phyloP scores from a whole-genome alignment of 2,113 vertebrate species.

The Dasypus novemcinctus region DNA sequence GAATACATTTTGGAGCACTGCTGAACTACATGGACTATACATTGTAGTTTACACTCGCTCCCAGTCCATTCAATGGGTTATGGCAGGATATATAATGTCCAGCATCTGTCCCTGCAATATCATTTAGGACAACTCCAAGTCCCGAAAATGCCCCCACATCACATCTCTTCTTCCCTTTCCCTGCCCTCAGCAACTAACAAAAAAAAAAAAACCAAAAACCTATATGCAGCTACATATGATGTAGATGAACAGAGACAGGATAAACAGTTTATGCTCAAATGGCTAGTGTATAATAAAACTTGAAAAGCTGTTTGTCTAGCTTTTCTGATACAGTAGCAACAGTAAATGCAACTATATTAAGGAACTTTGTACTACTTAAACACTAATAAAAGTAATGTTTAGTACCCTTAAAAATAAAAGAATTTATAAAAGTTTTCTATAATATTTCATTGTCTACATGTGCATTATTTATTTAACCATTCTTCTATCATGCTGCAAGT shows the following conservation, averaged over 20 bases:
- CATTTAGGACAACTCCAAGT: too few relatives aligned
- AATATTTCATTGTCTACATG: neutral
- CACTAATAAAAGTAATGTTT: slow-evolving; percentile 10
- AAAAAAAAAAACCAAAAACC: too few relatives aligned
- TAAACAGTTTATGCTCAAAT: neutral
- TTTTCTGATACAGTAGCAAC: slow-evolving; percentile 20
- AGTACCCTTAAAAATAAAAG: neutral
- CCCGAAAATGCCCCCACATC: too few relatives aligned
- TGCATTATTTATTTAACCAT: neutral
- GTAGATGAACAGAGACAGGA: neutral
- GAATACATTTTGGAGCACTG: too few relatives aligned
- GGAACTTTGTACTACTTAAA: slow-evolving; percentile 19
- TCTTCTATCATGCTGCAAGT: neutral
- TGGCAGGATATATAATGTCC: too few relatives aligned
- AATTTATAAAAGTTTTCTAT: neutral
- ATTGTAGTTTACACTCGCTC: too few relatives aligned
- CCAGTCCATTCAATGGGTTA: too few relatives aligned
- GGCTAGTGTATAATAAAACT: neutral
- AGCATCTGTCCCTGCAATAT: too few relatives aligned
- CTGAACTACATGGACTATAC: too few relatives aligned
- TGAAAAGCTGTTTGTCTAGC: neutral
- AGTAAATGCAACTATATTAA: neutral
- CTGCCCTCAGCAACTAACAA: too few relatives aligned
- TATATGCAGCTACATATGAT: neutral
- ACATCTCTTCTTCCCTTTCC: too few relatives aligned